phyloP scores from a whole-genome alignment of 2,113 vertebrate genomes.

The Hypanus sabinus region DNA sequence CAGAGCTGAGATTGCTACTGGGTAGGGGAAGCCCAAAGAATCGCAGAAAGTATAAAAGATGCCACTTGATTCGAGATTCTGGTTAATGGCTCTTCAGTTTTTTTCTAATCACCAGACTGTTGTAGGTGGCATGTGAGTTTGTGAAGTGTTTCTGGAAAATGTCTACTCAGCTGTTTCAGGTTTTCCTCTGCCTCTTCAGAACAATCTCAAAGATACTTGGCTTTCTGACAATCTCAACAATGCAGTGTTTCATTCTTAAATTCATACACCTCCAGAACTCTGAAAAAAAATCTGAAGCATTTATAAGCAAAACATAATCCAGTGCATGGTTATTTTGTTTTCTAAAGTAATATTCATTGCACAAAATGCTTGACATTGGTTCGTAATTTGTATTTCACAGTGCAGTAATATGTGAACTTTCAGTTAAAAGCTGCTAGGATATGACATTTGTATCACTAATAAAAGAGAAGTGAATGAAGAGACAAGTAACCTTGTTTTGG shows the following conservation, averaged over 20 bases:
- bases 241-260: not conserved
- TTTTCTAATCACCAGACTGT: not conserved
- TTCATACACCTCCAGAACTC: not conserved
- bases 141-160: not conserved
- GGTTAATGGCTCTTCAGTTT: not conserved
- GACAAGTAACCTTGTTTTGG: not conserved
- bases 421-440: not conserved
- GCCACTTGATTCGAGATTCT: not conserved
- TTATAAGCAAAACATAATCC: not conserved
- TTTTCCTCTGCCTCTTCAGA: not conserved
- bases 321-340: not conserved
- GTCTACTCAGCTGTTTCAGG: not conserved
- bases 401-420: not conserved
- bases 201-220: not conserved
- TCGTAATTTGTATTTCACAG: not conserved
- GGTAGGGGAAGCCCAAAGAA: not conserved
- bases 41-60: not conserved
- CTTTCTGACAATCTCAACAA: not conserved
- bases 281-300: not conserved
- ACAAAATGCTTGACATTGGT: not conserved
- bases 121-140: not conserved
- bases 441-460: not conserved
- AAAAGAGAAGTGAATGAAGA: not conserved
- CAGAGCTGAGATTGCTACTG: not conserved
- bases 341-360: not conserved